Conservation (phyloP, 2,113 vertebrate genomes). For the Alethe castanea region DNA sequence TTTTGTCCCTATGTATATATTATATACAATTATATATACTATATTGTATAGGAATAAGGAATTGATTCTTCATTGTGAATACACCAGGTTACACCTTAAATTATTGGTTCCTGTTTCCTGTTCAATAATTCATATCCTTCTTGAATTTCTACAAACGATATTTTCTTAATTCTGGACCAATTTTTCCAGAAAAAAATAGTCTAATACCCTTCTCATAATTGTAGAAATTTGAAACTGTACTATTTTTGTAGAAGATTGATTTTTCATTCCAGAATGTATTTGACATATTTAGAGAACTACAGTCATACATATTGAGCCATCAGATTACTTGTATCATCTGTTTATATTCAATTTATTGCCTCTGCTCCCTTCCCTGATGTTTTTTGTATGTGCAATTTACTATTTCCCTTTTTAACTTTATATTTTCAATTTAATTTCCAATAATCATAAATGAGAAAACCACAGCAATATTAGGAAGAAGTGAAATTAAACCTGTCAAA, state of each 20-base stretch:
- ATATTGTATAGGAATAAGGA: background rate
- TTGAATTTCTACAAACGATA: background rate
- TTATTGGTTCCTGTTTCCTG: background rate
- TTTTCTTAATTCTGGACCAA: background rate
- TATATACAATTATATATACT: background rate
- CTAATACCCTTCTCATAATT: background rate
- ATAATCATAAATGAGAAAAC: background rate
- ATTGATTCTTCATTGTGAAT: background rate
- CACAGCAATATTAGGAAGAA: background rate
- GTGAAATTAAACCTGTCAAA: background rate
- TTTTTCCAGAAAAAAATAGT: background rate
- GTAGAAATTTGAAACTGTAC: background rate
- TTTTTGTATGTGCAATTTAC: background rate
- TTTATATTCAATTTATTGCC: background rate
- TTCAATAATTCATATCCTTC: background rate
- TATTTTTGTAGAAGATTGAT: background rate
- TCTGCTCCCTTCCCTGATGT: background rate
- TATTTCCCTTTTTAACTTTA: background rate
- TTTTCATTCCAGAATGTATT: background rate
- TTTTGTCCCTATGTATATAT: background rate
- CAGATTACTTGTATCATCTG: background rate
- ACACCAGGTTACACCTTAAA: background rate
- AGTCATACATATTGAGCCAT: background rate
- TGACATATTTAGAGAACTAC: background rate
- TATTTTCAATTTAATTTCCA: slow-evolving; percentile 11